These are phyloP conservation scores for Pyrocephalus nanus DNA, from an alignment of 2,797 vertebrate genomes.

Conservation along the genomic window DNA sequence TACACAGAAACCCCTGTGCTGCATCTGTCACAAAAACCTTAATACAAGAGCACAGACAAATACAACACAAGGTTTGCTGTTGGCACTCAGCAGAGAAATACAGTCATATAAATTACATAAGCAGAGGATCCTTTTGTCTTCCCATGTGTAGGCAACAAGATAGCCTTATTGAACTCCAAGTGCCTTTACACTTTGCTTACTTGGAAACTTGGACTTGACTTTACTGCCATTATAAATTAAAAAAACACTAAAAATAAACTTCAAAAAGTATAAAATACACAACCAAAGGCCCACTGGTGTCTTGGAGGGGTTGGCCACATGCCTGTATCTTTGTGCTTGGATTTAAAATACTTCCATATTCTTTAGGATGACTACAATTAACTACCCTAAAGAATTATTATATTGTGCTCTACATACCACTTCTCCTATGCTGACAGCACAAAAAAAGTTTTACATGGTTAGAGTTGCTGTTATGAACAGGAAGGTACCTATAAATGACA, in stretches of 20 bases:
- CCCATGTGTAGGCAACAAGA: background rate
- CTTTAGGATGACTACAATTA: background rate
- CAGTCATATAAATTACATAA: background rate
- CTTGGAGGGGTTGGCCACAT: background rate
- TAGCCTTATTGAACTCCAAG: background rate
- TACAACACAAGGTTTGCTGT: background rate
- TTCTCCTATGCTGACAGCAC: background rate
- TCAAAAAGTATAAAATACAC: background rate
- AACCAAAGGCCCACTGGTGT: background rate
- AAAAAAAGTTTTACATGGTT: background rate
- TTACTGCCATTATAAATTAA: background rate
- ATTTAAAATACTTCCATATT: background rate
- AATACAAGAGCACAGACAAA: background rate
- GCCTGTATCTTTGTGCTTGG: background rate
- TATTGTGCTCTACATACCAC: background rate
- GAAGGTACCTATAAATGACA: slow-evolving; percentile 18
- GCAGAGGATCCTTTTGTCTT: slow-evolving; percentile 15
- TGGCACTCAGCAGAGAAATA: slow-evolving; percentile 16
- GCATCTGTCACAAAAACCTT: background rate
- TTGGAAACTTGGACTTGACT: background rate
- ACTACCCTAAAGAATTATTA: background rate
- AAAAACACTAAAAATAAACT: background rate
- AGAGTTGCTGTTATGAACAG: background rate
- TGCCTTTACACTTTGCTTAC: background rate
- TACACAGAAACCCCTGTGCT: background rate